Evolutionary conservation across 2,113 vertebrate genomes (phyloP), one percentile per base, ranked within the genome.

Genomic region (Elaphurus davidianus): DNA sequence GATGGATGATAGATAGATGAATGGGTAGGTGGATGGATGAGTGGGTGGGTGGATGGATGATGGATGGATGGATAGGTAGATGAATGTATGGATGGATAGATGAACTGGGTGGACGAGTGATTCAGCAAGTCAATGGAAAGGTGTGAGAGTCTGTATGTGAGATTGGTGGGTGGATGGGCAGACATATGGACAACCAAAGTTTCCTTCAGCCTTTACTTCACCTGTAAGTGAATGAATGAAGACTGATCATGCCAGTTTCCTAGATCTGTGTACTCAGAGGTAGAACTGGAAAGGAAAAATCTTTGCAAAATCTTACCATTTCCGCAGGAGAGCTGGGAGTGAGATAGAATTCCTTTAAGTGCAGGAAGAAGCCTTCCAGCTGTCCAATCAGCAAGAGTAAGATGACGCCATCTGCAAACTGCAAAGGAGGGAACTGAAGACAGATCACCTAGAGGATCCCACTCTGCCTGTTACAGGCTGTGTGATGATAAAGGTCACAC

Each of bases 341-440:
- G 97, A 99, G 98, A 97, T 98, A 99, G 98, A 99, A 99, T 50
- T 99, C 98, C 94, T 97, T 98, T 27, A 99, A 98, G 33, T 99
- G 99, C 97, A 99, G 95, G 98, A 99, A 99, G 98, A 99, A 99
- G 36, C 99, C 99, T 62, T 99, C 99, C 81, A 99, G 98, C 87
- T 99, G 99, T 98, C 99, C 99, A 17, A 99, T 99, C 97, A 99
- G 98, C 98, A 99, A 97, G 52, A 99, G 99, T 40, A 99, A 97
- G 96, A 99, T 99, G 89, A 99, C 99, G 0, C 99, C 99, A 55
- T 99, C 99, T 98, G 99, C 98, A 99, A 99, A 99, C 99, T 99
- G 10, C 43, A 98, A 50, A 96, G 94, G 52, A 89, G 92, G 19
- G 15, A 0, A 0, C 11, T 14, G 50, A 23, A 11, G 50, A 6